Percentiles rank a stretch among this genome's conserved stretches.
Conservation (phyloP, 2,888 invertebrate species). For the Agrotis segetum region DNA sequence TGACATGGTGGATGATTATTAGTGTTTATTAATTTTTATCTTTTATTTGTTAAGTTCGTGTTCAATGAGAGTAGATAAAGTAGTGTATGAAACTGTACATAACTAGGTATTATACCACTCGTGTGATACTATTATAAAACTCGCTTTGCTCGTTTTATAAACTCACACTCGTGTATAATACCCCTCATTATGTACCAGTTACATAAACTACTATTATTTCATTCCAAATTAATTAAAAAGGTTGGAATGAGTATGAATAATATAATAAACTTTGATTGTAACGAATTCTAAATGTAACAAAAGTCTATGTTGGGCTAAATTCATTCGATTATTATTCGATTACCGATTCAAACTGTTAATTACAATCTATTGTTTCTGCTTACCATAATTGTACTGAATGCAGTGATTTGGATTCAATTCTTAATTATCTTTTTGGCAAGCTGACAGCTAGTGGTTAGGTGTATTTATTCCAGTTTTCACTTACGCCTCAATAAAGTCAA, state of each 20-base stretch:
- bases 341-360: slow-evolving; percentile 62
- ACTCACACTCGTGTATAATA: too few relatives aligned
- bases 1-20: too few relatives aligned
- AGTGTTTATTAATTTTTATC: too few relatives aligned
- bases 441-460: slow-evolving; percentile 61
- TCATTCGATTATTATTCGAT: slow-evolving; percentile 40
- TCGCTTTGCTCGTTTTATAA: too few relatives aligned
- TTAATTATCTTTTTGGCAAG: slow-evolving; percentile 69
- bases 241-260: neutral
- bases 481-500: neutral
- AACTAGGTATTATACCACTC: too few relatives aligned
- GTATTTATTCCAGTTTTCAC: slow-evolving; percentile 28
- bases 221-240: too few relatives aligned
- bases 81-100: too few relatives aligned
- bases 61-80: too few relatives aligned
- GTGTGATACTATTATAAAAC: too few relatives aligned
- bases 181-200: too few relatives aligned
- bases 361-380: slow-evolving; percentile 64
- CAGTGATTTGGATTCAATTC: slow-evolving; percentile 58
- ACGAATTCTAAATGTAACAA: neutral
- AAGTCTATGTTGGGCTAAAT: slow-evolving; percentile 6
- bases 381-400: slow-evolving; percentile 53
- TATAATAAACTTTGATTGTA: neutral
- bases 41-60: too few relatives aligned
- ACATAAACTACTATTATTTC: too few relatives aligned